These are phyloP conservation scores for Coregonus ussuriensis DNA, from an alignment of 2,797 vertebrate species.

Conservation along the genomic window DNA sequence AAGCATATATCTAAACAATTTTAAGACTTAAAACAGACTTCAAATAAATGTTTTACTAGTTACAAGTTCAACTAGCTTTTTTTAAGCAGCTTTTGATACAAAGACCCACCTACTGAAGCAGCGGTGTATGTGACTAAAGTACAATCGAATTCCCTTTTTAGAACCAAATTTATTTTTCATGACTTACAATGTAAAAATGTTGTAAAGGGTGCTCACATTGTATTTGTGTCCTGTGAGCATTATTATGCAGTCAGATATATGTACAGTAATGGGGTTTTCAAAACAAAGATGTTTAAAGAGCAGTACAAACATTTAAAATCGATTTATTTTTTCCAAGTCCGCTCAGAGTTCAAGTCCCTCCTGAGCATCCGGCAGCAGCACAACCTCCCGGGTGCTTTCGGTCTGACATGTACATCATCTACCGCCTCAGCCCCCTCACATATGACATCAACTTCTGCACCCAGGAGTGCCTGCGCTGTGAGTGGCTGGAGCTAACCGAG, in stretches of 20 bases:
- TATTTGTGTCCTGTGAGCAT: neutral
- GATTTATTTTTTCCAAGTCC: conserved; percentile 72
- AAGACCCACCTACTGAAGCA: conserved; percentile 46
- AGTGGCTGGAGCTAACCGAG: conserved; percentile 85
- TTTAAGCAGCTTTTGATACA: conserved; percentile 65
- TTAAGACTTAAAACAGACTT: neutral
- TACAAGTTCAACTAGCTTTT: conserved; percentile 43
- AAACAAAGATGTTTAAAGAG: neutral
- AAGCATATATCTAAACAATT: too few species aligned
- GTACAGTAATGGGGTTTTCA: neutral
- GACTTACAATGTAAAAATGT: neutral
- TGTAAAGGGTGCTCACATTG: neutral
- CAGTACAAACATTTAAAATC: neutral
- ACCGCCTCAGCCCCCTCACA: conserved; percentile 84
- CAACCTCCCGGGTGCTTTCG: conserved; percentile 86
- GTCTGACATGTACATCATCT: conserved; percentile 94
- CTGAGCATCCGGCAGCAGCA: conserved; percentile 94
- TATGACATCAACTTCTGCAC: conserved; percentile 86
- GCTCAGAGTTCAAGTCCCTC: conserved; percentile 88
- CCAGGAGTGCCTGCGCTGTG: conserved; percentile 88
- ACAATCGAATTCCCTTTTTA: neutral
- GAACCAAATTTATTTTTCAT: neutral
- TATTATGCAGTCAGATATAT: neutral
- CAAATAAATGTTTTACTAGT: conserved; percentile 13
- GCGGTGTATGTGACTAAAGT: conserved; percentile 30